Evolutionary conservation across 2,797 vertebrate species (phyloP).

Genomic region (Fringilla coelebs): DNA sequence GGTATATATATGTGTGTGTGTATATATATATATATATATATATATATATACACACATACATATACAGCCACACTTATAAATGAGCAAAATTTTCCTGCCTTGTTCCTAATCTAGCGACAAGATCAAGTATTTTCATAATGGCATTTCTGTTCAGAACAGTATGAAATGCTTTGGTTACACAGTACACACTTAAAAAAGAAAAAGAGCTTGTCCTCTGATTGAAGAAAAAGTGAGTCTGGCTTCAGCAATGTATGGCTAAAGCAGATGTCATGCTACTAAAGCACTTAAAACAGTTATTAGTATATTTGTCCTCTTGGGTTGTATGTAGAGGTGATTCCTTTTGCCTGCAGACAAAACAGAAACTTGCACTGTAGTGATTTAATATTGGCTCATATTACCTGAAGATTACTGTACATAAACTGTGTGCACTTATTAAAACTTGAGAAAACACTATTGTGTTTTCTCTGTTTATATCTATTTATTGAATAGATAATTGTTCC

Average conservation of each 20-base stretch:
- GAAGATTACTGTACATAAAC: background rate
- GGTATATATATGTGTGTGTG: fast-evolving
- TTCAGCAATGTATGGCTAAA: background rate
- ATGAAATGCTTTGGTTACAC: background rate
- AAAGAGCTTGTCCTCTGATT: background rate
- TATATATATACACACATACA: too few species aligned
- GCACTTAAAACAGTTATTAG: background rate
- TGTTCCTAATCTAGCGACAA: background rate
- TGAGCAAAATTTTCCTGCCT: background rate
- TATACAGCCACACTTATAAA: background rate
- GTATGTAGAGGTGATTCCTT: background rate
- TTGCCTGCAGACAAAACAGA: background rate
- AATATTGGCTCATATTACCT: background rate
- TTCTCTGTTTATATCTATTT: background rate
- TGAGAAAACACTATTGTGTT: background rate
- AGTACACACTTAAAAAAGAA: background rate
- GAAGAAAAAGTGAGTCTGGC: background rate
- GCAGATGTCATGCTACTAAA: background rate
- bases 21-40: too few species aligned
- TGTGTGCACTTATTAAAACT: background rate
- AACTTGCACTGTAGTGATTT: background rate
- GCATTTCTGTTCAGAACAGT: background rate
- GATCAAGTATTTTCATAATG: background rate
- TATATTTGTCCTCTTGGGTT: background rate
- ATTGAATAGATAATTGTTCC: background rate